Evolutionary conservation across 2,797 vertebrate species (phyloP).

Genomic region (Hemibagrus guttatus): DNA sequence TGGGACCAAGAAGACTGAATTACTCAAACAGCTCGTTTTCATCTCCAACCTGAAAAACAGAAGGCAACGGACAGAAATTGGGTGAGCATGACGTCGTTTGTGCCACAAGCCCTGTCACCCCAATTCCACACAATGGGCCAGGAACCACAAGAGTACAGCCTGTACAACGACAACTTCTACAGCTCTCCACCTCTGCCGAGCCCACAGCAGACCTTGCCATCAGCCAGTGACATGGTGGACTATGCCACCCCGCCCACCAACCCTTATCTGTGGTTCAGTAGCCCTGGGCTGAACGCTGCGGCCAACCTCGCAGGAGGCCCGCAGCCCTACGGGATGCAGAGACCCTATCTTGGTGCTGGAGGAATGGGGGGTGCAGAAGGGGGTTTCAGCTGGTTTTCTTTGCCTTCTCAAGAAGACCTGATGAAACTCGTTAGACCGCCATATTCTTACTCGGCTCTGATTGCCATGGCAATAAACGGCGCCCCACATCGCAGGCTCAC

Average conservation of each 20-base stretch:
- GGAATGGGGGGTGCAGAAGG: conserved; percentile 61
- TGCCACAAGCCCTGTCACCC: conserved; percentile 74
- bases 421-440: conserved; percentile 89
- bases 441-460: conserved; percentile 94
- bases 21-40: conserved; percentile 11
- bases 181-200: conserved; percentile 79
- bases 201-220: conserved; percentile 64
- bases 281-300: conserved; percentile 70
- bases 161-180: conserved; percentile 86
- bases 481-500: conserved; percentile 85
- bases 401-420: conserved; percentile 81
- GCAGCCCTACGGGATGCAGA: conserved; percentile 78
- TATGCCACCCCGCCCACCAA: conserved; percentile 71
- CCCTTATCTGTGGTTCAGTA: conserved; percentile 80
- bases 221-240: conserved; percentile 77
- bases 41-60: conserved; percentile 48
- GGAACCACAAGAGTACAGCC: conserved; percentile 85
- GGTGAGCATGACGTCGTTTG: conserved; percentile 83
- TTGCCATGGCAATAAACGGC: conserved; percentile 94
- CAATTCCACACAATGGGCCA: conserved; percentile 83
- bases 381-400: conserved; percentile 83
- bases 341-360: conserved; percentile 69
- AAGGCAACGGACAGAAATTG: conserved; percentile 15
- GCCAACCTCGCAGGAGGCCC: conserved; percentile 70
- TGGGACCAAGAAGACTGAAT: conserved; percentile 18